phyloP scores from a whole-genome alignment of 1,140 invertebrate genomes.

The Acromyrmex heyeri region DNA sequence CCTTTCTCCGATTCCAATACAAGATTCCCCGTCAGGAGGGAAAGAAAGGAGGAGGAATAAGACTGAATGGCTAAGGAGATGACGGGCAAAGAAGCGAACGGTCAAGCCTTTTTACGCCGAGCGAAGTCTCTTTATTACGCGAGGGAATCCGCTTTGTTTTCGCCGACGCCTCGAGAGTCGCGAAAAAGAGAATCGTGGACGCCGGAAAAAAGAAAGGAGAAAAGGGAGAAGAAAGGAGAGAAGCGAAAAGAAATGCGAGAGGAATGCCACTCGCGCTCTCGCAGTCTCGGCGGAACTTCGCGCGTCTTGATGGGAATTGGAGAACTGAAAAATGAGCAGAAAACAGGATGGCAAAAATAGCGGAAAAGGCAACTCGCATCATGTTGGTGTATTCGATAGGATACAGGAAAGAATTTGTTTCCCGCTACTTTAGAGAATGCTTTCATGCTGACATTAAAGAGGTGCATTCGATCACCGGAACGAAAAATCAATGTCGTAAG shows the following conservation, averaged over 20 bases:
- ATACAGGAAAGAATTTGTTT: not conserved
- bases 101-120: constrained; percentile 75
- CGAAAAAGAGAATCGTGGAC: constrained; percentile 50
- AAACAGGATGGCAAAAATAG: constrained; percentile 23
- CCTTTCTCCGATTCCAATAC: constrained; percentile 40
- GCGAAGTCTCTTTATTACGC: constrained; percentile 82
- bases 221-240: not conserved
- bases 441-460: not conserved
- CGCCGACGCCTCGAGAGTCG: constrained; percentile 72
- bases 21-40: not conserved
- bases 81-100: constrained; percentile 45
- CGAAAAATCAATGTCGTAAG: not conserved
- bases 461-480: not conserved
- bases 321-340: constrained; percentile 57
- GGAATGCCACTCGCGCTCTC: constrained; percentile 57
- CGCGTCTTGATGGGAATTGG: constrained; percentile 23
- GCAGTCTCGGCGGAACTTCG: constrained; percentile 60
- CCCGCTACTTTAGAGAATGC: not conserved
- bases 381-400: constrained; percentile 1
- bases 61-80: constrained; percentile 55
- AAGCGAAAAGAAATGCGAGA: constrained; percentile 66
- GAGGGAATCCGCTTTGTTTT: constrained; percentile 84
- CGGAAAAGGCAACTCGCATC: constrained; percentile 40
- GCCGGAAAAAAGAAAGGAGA: constrained; percentile 27
- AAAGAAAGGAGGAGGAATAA: constrained; percentile 27